These are phyloP conservation scores for Anastrepha obliqua DNA, from an alignment of 1,140 invertebrate species.

Conservation along the genomic window DNA sequence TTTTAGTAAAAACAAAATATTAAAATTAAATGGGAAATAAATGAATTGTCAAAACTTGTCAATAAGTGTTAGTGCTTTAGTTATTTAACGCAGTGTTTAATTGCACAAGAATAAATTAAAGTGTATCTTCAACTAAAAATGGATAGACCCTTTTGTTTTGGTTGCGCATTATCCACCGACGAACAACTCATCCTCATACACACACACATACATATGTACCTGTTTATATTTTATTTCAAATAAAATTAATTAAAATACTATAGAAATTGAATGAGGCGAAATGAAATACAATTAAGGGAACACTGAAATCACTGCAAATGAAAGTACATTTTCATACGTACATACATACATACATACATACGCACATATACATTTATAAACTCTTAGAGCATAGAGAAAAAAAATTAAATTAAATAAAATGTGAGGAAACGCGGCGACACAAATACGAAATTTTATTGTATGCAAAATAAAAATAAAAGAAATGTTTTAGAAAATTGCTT, in stretches of 20 bases:
- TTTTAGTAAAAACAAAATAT: no score
- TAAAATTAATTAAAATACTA: slow-evolving; percentile 50
- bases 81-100: no score
- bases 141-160: no score
- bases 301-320: slow-evolving; percentile 1
- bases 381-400: not conserved
- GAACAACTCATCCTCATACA: not conserved
- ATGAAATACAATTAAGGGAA: slow-evolving; percentile 42
- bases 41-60: no score
- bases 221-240: not conserved
- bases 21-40: no score
- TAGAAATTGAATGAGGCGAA: not conserved
- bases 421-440: slow-evolving; percentile 22
- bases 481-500: slow-evolving; percentile 19
- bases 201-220: not conserved
- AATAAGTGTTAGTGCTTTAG: no score
- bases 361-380: not conserved
- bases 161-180: no score
- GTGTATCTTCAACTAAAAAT: no score
- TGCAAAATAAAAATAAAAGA: slow-evolving; percentile 44
- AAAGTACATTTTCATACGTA: slow-evolving; percentile 32
- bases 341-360: not conserved
- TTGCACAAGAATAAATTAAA: no score
- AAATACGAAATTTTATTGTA: slow-evolving; percentile 10
- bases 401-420: slow-evolving; percentile 36